phyloP scores from a whole-genome alignment of 2,888 invertebrate species.

The Pyrrhia umbra region DNA sequence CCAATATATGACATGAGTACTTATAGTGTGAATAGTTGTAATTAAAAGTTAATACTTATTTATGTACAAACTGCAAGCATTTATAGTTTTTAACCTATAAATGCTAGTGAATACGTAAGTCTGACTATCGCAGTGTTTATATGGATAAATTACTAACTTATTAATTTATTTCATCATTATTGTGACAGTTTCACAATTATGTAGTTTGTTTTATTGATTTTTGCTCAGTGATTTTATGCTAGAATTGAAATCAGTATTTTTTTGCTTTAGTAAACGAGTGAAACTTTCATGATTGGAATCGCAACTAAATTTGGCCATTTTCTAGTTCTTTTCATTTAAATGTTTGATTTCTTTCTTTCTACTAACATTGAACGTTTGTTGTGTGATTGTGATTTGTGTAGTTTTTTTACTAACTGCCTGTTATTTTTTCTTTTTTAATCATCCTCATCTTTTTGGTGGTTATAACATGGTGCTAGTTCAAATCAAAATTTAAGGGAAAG shows the following conservation, averaged over 20 bases:
- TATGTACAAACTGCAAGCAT: constrained; percentile 81
- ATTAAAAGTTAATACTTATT: constrained; percentile 58
- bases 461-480: constrained; percentile 85
- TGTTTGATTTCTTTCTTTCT: constrained; percentile 71
- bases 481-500: constrained; percentile 62
- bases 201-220: constrained; percentile 28
- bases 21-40: constrained; percentile 66
- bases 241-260: constrained; percentile 33
- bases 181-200: constrained; percentile 68
- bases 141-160: constrained; percentile 68
- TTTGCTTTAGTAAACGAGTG: constrained; percentile 54
- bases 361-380: constrained; percentile 79
- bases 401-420: constrained; percentile 84
- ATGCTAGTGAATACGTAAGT: constrained; percentile 63
- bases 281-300: constrained; percentile 66
- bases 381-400: constrained; percentile 77
- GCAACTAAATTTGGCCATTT: constrained; percentile 59
- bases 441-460: constrained; percentile 77
- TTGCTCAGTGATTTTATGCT: constrained; percentile 32
- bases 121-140: constrained; percentile 79
- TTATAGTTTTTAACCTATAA: constrained; percentile 66
- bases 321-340: constrained; percentile 58
- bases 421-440: constrained; percentile 66
- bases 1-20: constrained; percentile 63
- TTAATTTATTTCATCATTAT: constrained; percentile 64